Evolutionary conservation across 1,140 invertebrate genomes (phyloP), one percentile per base, ranked within the genome.

Genomic region (Melanaphis sacchari): DNA sequence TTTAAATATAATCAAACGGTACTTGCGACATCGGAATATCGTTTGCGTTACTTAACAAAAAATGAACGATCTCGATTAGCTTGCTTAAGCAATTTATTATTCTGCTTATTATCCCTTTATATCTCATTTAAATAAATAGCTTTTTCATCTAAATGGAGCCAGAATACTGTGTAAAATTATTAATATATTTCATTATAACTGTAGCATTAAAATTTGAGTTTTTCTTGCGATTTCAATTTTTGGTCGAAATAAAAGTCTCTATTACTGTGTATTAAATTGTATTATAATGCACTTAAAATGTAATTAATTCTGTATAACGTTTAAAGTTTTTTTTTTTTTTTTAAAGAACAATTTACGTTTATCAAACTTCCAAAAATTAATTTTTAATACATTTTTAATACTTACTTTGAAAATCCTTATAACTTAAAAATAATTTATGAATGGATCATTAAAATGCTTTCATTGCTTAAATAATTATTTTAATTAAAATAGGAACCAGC

Each of bases 331-430:
- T 85, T 85, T 85, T 85, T 85, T 85, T 85, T 49, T 1, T 49
- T 49, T 21, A 21, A 76, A 76, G 31, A n/a, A n/a, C 15, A n/a
- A 76, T 76, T n/a, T 76, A 76, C 59, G 59, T n/a, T 66, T 76
- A 76, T n/a, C 9, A 76, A 76, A n/a, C 31, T n/a, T 76, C n/a
- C 59, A n/a, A 76, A 66, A 76, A 76, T 76, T 76, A 66, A 66
- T 66, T 66, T n/a, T 66, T 66, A n/a, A 66, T 66, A 66, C 59
- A 66, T 66, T 66, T 66, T 66, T 76, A 76, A 76, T n/a, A 76
- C 59, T 18, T 31, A 7, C 31, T 76, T 76, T 76, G 15, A 76
- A 76, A 76, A 76, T 76, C 59, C 5, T n/a, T 36, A 18, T 18
- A n/a, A 66, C 15, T 66, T 66, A 66, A 4, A 76, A n/a, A 76